phyloP scores from a whole-genome alignment of 2,113 vertebrate genomes.

The Upupa epops region DNA sequence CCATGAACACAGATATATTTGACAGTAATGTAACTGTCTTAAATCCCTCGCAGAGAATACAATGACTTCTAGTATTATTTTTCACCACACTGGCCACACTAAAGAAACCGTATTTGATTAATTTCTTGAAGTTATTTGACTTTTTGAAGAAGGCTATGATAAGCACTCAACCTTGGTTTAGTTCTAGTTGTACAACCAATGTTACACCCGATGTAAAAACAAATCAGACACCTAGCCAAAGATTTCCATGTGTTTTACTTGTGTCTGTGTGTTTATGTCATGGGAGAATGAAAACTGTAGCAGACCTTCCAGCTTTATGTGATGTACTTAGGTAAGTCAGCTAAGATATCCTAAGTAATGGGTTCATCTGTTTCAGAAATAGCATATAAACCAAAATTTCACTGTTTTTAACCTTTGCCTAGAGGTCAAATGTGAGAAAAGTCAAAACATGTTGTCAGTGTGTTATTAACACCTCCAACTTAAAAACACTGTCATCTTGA shows the following conservation, averaged over 20 bases:
- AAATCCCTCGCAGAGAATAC: slow-evolving; percentile 64
- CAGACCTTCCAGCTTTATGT: neutral
- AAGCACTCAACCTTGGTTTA: slow-evolving; percentile 65
- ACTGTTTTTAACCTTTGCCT: neutral
- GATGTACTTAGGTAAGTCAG: neutral
- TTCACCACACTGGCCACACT: slow-evolving; percentile 50
- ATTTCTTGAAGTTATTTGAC: slow-evolving; percentile 67
- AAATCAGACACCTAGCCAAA: neutral
- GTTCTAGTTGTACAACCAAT: slow-evolving; percentile 42
- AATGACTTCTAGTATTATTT: slow-evolving; percentile 70
- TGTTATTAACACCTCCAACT: neutral
- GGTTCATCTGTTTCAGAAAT: neutral
- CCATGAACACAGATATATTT: slow-evolving; percentile 73
- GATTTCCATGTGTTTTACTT: neutral
- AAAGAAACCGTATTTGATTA: slow-evolving; percentile 64
- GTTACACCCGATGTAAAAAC: slow-evolving; percentile 7
- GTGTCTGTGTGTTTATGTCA: neutral
- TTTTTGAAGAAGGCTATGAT: slow-evolving; percentile 6
- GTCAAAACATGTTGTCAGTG: neutral
- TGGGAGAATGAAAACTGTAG: neutral
- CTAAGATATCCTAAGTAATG: neutral
- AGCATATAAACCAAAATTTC: neutral
- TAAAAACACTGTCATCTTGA: neutral
- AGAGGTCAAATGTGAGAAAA: neutral
- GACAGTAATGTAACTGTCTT: slow-evolving; percentile 72